These are phyloP conservation scores for Muraenolepis orangiensis DNA, from an alignment of 2,797 vertebrate genomes.

Conservation along the genomic window DNA sequence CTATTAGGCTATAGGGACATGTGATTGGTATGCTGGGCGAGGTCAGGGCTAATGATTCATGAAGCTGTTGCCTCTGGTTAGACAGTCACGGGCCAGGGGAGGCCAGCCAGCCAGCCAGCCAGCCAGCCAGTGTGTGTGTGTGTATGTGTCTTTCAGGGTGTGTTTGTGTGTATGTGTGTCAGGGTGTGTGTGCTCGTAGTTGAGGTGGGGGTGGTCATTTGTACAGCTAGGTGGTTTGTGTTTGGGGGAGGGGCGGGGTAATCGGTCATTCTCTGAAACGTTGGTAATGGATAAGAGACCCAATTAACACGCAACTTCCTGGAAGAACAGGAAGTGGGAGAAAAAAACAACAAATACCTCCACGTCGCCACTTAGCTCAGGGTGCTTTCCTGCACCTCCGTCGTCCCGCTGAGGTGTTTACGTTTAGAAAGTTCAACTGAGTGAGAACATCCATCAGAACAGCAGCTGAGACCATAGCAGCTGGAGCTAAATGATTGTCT, in stretches of 20 bases:
- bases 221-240: constrained; percentile 30
- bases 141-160: constrained; percentile 3
- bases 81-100: constrained; percentile 48
- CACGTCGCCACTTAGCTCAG: neutral
- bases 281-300: constrained; percentile 60
- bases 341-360: neutral
- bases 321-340: constrained; percentile 29
- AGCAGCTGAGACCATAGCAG: neutral
- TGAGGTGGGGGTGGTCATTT: neutral
- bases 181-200: neutral
- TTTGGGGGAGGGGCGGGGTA: constrained; percentile 17
- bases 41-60: constrained; percentile 58
- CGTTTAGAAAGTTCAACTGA: neutral
- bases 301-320: constrained; percentile 56
- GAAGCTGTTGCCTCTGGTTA: constrained; percentile 59
- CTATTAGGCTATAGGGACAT: constrained; percentile 44
- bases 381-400: neutral
- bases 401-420: neutral
- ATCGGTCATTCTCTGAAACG: constrained; percentile 60
- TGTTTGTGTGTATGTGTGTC: neutral
- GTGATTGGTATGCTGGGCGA: constrained; percentile 51
- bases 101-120: constrained; percentile 35
- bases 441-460: neutral
- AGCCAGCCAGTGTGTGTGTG: constrained; percentile 18
- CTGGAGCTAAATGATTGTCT: constrained; percentile 2